Percentiles rank a stretch among this genome's conserved stretches.
Conservation (phyloP, 2,888 invertebrate species). For the Auanema sp. region DNA sequence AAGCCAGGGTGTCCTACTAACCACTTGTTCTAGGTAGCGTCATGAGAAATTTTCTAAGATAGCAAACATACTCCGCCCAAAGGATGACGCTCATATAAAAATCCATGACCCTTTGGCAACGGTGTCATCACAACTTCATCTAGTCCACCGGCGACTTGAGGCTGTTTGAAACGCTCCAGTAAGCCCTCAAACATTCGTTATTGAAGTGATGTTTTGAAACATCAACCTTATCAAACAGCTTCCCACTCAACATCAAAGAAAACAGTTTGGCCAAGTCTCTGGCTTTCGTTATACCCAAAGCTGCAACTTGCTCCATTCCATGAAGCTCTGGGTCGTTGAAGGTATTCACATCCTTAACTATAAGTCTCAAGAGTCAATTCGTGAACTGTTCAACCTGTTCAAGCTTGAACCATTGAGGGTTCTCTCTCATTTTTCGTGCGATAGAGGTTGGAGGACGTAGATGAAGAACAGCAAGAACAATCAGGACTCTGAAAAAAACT, state of each 20-base stretch:
- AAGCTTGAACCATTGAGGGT: slow-evolving; percentile 58
- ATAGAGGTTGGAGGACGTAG: slow-evolving; percentile 47
- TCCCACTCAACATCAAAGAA: slow-evolving; percentile 54
- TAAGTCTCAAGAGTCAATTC: neutral
- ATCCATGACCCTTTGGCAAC: slow-evolving; percentile 59
- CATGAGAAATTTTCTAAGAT: neutral
- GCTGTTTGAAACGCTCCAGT: slow-evolving; percentile 45
- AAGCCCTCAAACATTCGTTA: slow-evolving; percentile 40
- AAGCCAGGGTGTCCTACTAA: slow-evolving; percentile 58
- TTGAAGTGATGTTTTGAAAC: neutral
- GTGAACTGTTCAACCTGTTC: slow-evolving; percentile 26
- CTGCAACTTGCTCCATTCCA: slow-evolving; percentile 58
- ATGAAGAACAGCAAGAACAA: slow-evolving; percentile 57
- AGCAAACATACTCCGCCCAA: slow-evolving; percentile 40
- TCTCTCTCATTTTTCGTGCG: slow-evolving; percentile 47
- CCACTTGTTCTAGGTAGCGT: slow-evolving; percentile 51
- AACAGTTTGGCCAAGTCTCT: slow-evolving; percentile 58
- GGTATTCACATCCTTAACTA: slow-evolving; percentile 48
- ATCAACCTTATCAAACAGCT: slow-evolving; percentile 42
- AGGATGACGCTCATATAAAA: slow-evolving; percentile 61
- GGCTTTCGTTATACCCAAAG: slow-evolving; percentile 54
- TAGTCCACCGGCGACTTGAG: slow-evolving; percentile 47
- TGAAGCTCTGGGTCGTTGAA: slow-evolving; percentile 61
- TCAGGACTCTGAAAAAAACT: slow-evolving; percentile 32
- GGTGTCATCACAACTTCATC: slow-evolving; percentile 54